Evolutionary conservation across 2,888 invertebrate species (phyloP), one percentile per base, ranked within the genome.

Genomic region (Hypena proboscidalis): DNA sequence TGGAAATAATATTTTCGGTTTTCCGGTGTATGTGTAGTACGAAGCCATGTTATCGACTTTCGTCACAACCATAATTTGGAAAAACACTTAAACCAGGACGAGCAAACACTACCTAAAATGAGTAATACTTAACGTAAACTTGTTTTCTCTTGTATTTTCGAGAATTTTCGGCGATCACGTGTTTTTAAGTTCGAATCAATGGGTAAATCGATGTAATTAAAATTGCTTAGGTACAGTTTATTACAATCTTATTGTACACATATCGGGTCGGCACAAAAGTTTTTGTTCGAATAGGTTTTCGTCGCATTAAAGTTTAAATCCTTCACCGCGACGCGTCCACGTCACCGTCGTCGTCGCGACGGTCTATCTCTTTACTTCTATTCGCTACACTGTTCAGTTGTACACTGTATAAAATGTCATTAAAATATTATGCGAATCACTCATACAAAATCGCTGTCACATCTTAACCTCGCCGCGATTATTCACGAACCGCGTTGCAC

Each of bases 1-100:
- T 62, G 89, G 90, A 67, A 86, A 90, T 78, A 90, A 87, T 53
- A 89, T 88, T 81, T 90, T 90, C 56, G 90, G 90, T 88, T 88
- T 89, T 82, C 90, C 90, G 67, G 89, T 86, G 67, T 85, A 90
- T 58, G 90, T 83, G 72, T 89, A 83, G 67, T 89, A 90, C 68
- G 89, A 89, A 74, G 90, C 85, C 90, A 90, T 90, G 58, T 90
- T 90, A 80, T 90, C 88, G 79, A 90, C 75, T 83, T 84, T 87
- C 60, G 84, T 80, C 75, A 90, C 83, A 83, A 90, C 90, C 90
- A 90, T 90, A 90, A 85, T 90, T 90, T 73, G 80, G 71, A 74
- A 83, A 63, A 81, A 59, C 80, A 80, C 79, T 78, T 70, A 77
- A 76, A 74, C 71, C 70, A 66, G 58, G 66, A 75, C 76, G 63